phyloP scores from a whole-genome alignment of 2,888 invertebrate genomes.

The Netelia fuscicornis region DNA sequence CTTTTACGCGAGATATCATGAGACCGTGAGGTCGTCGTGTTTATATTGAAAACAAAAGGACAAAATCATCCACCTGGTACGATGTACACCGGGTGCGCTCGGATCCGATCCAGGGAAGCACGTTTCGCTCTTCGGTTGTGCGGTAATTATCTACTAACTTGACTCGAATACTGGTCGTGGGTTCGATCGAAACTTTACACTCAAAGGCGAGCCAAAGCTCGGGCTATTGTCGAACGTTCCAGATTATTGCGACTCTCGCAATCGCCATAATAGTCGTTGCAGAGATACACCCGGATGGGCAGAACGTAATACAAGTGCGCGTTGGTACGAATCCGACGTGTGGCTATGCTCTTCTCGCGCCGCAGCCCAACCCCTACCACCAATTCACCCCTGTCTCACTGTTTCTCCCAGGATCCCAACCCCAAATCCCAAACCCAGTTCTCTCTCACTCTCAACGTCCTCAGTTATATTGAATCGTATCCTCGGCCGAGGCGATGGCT shows the following conservation, averaged over 20 bases:
- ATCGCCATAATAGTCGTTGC: constrained; percentile 25
- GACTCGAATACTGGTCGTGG: constrained; percentile 3
- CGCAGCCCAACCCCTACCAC: no score
- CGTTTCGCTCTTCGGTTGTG: not conserved
- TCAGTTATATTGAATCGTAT: constrained; percentile 35
- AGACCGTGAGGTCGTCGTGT: no score
- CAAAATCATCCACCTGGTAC: no score
- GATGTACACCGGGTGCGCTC: no score
- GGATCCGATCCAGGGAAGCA: not conserved
- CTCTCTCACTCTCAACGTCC: no score
- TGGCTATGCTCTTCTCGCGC: not conserved
- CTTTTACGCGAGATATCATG: no score
- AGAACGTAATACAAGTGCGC: not conserved
- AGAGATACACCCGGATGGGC: constrained; percentile 9
- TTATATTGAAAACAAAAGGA: no score
- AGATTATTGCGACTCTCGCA: constrained; percentile 33
- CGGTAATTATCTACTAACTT: constrained; percentile 22
- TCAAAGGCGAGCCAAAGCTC: constrained; percentile 3
- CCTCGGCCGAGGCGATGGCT: constrained; percentile 16
- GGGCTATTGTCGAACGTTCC: constrained; percentile 15
- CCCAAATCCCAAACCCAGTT: no score
- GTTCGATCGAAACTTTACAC: constrained; percentile 26
- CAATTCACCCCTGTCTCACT: no score
- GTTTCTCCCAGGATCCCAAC: no score
- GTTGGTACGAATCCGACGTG: not conserved